Evolutionary conservation across 2,113 vertebrate genomes (phyloP).

Genomic region (Rana temporaria): DNA sequence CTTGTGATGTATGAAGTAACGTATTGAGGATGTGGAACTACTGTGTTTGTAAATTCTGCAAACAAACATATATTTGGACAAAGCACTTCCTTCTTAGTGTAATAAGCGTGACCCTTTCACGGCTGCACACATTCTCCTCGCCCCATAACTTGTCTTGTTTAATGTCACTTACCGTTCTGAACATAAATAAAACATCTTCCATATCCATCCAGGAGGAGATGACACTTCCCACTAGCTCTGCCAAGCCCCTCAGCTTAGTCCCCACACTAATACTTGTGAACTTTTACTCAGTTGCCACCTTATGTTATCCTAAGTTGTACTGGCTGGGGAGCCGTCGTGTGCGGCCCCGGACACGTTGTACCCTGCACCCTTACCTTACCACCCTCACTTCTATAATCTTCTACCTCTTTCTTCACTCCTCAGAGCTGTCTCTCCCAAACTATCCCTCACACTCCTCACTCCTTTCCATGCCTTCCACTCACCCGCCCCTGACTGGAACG

Average conservation of each 20-base stretch:
- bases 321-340: neutral
- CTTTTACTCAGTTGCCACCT: neutral
- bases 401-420: neutral
- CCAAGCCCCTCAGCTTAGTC: neutral
- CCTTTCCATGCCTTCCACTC: neutral
- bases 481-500: neutral
- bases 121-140: neutral
- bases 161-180: conserved; percentile 51
- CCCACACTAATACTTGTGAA: neutral
- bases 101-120: too few relatives aligned
- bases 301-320: neutral
- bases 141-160: neutral
- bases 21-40: too few relatives aligned
- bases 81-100: neutral
- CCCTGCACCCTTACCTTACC: too few relatives aligned
- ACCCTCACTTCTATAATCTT: neutral
- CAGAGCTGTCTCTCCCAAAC: neutral
- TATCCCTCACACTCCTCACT: conserved; percentile 20
- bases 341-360: neutral
- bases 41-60: too few relatives aligned
- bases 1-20: too few relatives aligned
- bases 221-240: neutral
- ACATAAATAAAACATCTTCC: conserved; percentile 47
- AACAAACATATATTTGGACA: neutral
- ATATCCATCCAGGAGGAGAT: conserved; percentile 36